Conservation (phyloP, 1,140 invertebrate genomes). For the Drosophila aff. region DNA sequence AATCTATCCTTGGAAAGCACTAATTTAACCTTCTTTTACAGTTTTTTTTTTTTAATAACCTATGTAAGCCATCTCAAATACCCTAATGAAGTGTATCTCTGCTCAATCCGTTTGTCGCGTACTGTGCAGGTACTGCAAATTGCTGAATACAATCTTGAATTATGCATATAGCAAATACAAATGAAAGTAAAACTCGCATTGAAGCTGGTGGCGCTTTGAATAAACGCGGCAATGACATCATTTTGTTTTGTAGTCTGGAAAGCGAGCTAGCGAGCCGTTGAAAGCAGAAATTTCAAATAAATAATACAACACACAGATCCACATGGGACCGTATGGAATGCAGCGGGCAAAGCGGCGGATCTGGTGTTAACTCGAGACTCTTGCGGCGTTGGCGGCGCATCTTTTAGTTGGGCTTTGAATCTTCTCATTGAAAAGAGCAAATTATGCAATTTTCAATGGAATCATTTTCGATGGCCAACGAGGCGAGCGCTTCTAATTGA, state of each 20-base stretch:
- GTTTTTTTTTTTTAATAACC: neutral
- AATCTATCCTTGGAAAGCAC: neutral
- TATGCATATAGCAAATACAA: constrained; percentile 69
- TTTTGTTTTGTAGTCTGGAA: constrained; percentile 68
- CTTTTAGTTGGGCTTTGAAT: constrained; percentile 22
- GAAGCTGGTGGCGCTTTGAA: constrained; percentile 65
- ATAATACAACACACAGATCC: constrained; percentile 28
- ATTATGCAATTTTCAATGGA: constrained; percentile 71
- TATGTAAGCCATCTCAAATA: neutral
- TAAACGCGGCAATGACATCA: constrained; percentile 67
- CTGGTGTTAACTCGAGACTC: constrained; percentile 37
- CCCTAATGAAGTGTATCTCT: constrained; percentile 1
- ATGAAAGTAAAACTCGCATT: constrained; percentile 80
- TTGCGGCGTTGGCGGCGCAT: constrained; percentile 39
- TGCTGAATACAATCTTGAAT: constrained; percentile 61
- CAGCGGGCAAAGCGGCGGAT: constrained; percentile 26
- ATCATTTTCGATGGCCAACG: constrained; percentile 24
- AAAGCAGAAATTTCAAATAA: constrained; percentile 41
- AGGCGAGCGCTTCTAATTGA: constrained; percentile 45
- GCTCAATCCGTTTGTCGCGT: constrained; percentile 15
- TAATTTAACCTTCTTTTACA: neutral
- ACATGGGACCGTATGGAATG: constrained; percentile 53
- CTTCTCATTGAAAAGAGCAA: constrained; percentile 36
- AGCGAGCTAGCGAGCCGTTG: constrained; percentile 45
- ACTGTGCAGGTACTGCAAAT: constrained; percentile 55